Evolutionary conservation across 2,888 invertebrate species (phyloP), one percentile per base, ranked within the genome.

Genomic region (Zhengitettix transpicula): DNA sequence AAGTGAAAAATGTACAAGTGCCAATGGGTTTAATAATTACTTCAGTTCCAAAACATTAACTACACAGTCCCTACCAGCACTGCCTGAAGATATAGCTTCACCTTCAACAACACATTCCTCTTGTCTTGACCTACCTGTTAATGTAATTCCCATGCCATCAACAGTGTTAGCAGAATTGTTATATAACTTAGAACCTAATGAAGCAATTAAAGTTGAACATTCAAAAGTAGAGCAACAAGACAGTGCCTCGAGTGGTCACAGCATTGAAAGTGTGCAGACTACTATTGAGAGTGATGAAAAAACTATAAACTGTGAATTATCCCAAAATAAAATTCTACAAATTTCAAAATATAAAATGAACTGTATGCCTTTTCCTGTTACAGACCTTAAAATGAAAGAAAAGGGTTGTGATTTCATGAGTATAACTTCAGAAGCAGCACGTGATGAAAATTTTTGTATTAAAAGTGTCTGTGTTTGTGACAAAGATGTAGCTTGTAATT

Each of bases 101-200:
- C 58, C 58, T 56, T 54, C 72, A 41, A 73, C 74, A 52, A 74
- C 79, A 65, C 80, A 81, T 72, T 79, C 81, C 64, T 80, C 80
- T 67, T 77, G 77, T 17, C 69, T 81, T 66, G 79, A 80, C 66
- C 69, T 81, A 60, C 78, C 79, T 1, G 76, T 77, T 16, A 74
- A 73, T 63, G 67, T 73, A 3, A 62, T 74, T 16, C 74, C 75
- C 9, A 72, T 78, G n/a, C 80, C 80, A 0, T 78, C 79, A 67
- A 71, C 73, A 58, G 67, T 80, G 65, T 70, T 78, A 40, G 79
- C 78, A 1, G 79, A 80, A 68, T 65, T 80, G 47, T 69, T 80
- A 11, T 80, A 80, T 63, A 78, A 77, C 68, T 71, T 69, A 51
- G 73, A 74, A 41, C 71, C 69, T 11, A 56, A 55, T 51, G 47